Evolutionary conservation across 2,888 invertebrate species (phyloP).

Genomic region (Piscicola geometra): DNA sequence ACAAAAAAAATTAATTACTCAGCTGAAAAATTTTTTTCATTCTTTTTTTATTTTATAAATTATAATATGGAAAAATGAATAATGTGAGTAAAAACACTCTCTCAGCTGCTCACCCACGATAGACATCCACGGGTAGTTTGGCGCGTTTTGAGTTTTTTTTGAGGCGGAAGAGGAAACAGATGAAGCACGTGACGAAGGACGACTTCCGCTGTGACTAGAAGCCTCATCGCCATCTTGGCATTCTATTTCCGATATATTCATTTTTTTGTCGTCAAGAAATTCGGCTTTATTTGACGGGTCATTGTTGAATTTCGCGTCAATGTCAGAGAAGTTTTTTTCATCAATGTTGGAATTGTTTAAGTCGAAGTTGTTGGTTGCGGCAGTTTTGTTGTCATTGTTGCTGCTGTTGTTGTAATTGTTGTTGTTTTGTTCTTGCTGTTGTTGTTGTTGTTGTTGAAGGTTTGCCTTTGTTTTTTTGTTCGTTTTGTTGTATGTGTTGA

Average conservation of each 20-base stretch:
- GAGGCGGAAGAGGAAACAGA: conserved; percentile 23
- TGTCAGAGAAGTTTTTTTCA: neutral
- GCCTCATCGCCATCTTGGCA: conserved; percentile 21
- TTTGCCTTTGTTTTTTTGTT: neutral
- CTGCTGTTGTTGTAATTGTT: neutral
- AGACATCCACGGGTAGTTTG: conserved; percentile 32
- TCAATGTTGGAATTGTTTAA: neutral
- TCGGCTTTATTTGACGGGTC: neutral
- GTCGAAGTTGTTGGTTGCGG: conserved; percentile 14
- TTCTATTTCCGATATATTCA: neutral
- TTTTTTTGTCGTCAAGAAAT: neutral
- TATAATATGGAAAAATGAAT: too few relatives aligned
- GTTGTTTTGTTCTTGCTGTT: neutral
- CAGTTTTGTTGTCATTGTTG: conserved; percentile 24
- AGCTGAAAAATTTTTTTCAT: too few relatives aligned
- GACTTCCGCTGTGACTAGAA: conserved; percentile 26
- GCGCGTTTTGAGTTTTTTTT: conserved; percentile 1
- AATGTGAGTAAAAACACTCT: too few relatives aligned
- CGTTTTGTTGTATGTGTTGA: neutral
- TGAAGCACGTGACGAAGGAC: conserved; percentile 26
- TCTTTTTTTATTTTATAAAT: too few relatives aligned
- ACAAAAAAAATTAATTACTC: too few relatives aligned
- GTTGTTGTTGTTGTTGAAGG: neutral
- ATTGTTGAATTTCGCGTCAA: neutral
- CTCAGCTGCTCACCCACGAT: conserved; percentile 13